These are phyloP conservation scores for Cosmia trapezina DNA, from an alignment of 2,888 invertebrate species.

Conservation along the genomic window DNA sequence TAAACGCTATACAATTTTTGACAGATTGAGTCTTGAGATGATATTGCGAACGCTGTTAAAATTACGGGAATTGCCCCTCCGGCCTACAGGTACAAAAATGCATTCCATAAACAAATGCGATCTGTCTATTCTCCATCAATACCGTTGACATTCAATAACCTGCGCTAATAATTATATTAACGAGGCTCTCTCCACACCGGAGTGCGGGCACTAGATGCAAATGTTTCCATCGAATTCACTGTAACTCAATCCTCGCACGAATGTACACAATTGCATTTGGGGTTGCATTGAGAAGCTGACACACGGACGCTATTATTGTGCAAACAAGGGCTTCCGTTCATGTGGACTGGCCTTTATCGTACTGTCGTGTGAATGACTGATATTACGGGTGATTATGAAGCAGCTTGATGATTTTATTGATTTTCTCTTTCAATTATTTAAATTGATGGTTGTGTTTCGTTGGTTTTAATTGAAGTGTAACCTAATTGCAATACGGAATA, in stretches of 20 bases:
- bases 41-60: no score
- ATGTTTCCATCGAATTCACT: constrained; percentile 84
- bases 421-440: constrained; percentile 52
- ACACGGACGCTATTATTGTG: constrained; percentile 83
- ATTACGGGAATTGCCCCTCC: no score
- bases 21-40: no score
- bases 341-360: constrained; percentile 76
- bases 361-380: constrained; percentile 68
- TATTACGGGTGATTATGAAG: constrained; percentile 57
- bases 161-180: constrained; percentile 60
- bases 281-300: constrained; percentile 83
- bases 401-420: constrained; percentile 61
- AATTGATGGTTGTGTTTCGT: constrained; percentile 51
- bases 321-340: constrained; percentile 82
- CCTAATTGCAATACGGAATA: constrained; percentile 27
- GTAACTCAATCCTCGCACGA: constrained; percentile 88
- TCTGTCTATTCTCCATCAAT: constrained; percentile 3
- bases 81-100: not conserved
- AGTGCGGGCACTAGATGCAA: constrained; percentile 76
- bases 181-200: constrained; percentile 53
- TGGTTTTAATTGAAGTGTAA: constrained; percentile 50
- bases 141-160: constrained; percentile 41
- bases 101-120: not conserved
- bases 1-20: no score
- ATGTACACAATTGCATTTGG: constrained; percentile 89